A percentile compares a stretch with the other conserved stretches of the same genome.
phyloP scores from a whole-genome alignment of 1,140 invertebrate genomes.

The Lepidurus apus region DNA sequence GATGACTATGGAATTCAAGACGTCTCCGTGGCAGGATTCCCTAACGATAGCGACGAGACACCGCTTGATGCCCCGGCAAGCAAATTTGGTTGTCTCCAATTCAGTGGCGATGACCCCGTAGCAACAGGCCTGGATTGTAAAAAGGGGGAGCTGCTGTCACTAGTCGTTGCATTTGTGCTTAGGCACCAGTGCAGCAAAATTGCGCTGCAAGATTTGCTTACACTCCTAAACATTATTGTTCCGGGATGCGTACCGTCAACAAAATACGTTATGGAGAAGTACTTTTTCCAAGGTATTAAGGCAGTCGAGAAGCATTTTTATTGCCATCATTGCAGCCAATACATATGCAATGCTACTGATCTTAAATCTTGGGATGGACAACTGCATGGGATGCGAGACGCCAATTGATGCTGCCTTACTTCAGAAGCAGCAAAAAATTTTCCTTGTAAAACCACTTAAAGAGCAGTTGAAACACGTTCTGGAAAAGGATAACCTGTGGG shows the following conservation, averaged over 20 bases:
- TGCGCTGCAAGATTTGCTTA: slow-evolving; percentile 21
- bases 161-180: slow-evolving; percentile 6
- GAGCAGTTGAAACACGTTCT: slow-evolving; percentile 1
- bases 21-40: background rate
- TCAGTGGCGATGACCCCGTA: slow-evolving; percentile 3
- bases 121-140: slow-evolving; percentile 16
- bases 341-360: background rate
- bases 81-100: background rate
- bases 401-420: background rate
- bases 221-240: slow-evolving; percentile 21
- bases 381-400: background rate
- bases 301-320: slow-evolving; percentile 22
- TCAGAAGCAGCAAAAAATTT: background rate
- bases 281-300: slow-evolving; percentile 17
- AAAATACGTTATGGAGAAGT: slow-evolving; percentile 4
- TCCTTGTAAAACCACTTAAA: slow-evolving; percentile 12
- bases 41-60: background rate
- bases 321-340: slow-evolving; percentile 23
- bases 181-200: slow-evolving; percentile 23
- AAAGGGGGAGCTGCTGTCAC: slow-evolving; percentile 19
- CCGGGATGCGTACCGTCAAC: slow-evolving; percentile 18
- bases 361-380: background rate
- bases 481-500: slow-evolving; percentile 5
- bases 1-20: background rate
- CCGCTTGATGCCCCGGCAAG: background rate